Percentiles rank a stretch among this genome's conserved stretches.
Evolutionary conservation across 2,113 vertebrate species (phyloP).

Genomic region (Labeo catla): DNA sequence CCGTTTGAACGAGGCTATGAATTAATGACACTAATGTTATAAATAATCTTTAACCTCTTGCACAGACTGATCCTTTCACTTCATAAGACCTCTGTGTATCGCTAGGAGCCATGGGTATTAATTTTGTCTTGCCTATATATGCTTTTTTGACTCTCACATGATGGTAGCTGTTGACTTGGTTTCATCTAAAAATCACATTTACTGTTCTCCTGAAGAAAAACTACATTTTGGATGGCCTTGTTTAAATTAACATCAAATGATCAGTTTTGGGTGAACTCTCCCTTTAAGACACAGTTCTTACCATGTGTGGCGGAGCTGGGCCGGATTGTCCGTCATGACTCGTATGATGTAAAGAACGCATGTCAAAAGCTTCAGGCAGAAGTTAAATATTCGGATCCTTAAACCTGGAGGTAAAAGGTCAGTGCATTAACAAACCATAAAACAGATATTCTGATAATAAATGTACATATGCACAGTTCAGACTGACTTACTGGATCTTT

Average conservation of each 20-base stretch:
- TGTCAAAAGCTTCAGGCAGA: slow-evolving; percentile 57
- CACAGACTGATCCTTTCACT: neutral
- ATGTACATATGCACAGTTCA: neutral
- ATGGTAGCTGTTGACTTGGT: neutral
- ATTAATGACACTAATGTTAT: too few relatives aligned
- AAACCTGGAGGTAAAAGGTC: slow-evolving; percentile 37
- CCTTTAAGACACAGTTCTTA: slow-evolving; percentile 26
- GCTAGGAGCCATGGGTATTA: too few relatives aligned
- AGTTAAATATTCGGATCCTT: slow-evolving; percentile 56
- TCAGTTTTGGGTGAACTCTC: neutral
- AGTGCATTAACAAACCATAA: neutral
- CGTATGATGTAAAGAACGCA: slow-evolving; percentile 59
- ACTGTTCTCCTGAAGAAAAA: neutral
- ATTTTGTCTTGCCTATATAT: too few relatives aligned
- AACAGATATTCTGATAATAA: neutral
- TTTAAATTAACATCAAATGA: neutral
- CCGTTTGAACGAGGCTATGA: too few relatives aligned
- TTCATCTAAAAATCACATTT: neutral
- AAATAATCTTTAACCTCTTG: neutral
- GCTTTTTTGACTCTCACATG: neutral
- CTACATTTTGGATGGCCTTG: neutral
- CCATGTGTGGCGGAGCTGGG: slow-evolving; percentile 49
- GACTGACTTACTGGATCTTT: slow-evolving; percentile 56
- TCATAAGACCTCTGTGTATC: neutral
- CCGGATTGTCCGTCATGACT: slow-evolving; percentile 56